Percentiles rank a stretch among this genome's conserved stretches.
phyloP scores from a whole-genome alignment of 2,113 vertebrate species.

The Sporophila hypoxantha region DNA sequence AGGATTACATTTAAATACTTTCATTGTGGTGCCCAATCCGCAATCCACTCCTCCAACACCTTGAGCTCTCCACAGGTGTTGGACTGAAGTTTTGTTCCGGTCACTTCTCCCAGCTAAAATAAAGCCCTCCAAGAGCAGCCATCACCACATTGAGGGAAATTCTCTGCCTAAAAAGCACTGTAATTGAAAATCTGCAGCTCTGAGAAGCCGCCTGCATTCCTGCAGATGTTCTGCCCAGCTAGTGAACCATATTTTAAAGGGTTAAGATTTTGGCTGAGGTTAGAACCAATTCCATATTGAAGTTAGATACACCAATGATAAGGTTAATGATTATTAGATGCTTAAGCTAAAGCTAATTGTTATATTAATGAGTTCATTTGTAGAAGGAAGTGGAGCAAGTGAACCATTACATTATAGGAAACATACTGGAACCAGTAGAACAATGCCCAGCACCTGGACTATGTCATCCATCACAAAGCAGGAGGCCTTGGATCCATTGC shows the following conservation, averaged over 20 bases:
- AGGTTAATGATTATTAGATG: background rate
- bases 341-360: background rate
- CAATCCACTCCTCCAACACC: background rate
- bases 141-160: rapidly evolving
- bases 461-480: background rate
- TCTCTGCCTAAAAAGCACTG: background rate
- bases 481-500: background rate
- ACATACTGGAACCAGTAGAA: background rate
- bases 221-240: rapidly evolving
- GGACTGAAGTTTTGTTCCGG: background rate
- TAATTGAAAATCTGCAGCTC: background rate
- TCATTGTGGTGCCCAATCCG: background rate
- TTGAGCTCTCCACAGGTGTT: background rate
- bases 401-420: background rate
- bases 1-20: background rate
- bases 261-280: background rate
- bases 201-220: background rate
- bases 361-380: background rate
- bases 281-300: background rate
- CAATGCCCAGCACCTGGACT: background rate
- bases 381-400: background rate
- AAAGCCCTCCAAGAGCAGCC: background rate
- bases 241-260: background rate
- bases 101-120: background rate
- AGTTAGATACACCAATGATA: background rate